Evolutionary conservation across 1,140 invertebrate genomes (phyloP).

Genomic region (Brachionus sp.): DNA sequence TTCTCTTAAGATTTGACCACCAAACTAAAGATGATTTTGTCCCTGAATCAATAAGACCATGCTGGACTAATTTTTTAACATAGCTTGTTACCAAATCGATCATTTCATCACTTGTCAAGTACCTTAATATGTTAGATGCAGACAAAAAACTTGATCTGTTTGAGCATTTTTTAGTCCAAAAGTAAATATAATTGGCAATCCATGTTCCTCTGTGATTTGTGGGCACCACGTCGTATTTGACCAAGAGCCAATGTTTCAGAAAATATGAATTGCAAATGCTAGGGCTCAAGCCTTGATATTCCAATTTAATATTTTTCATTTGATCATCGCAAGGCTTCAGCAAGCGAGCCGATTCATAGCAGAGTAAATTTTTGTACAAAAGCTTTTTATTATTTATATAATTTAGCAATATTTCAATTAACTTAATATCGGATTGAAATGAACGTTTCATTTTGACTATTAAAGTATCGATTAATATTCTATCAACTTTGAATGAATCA

Average conservation of each 20-base stretch:
- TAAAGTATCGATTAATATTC: background rate
- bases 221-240: slow-evolving; percentile 1
- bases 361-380: background rate
- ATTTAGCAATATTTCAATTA: slow-evolving; percentile 6
- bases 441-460: slow-evolving; percentile 16
- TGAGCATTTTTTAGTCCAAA: background rate
- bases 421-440: background rate
- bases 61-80: background rate
- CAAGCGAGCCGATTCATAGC: background rate
- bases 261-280: slow-evolving; percentile 10
- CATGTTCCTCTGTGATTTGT: background rate
- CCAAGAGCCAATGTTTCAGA: background rate
- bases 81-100: background rate
- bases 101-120: slow-evolving; percentile 7
- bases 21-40: background rate
- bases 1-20: slow-evolving; percentile 10
- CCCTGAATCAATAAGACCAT: background rate
- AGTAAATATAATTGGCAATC: slow-evolving; percentile 17
- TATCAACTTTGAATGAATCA: background rate
- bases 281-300: background rate
- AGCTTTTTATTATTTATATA: slow-evolving; percentile 16
- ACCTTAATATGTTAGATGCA: background rate
- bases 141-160: background rate
- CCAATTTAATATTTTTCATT: background rate
- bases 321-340: background rate